phyloP scores from a whole-genome alignment of 2,888 invertebrate genomes.

The Lasius fuliginosus region DNA sequence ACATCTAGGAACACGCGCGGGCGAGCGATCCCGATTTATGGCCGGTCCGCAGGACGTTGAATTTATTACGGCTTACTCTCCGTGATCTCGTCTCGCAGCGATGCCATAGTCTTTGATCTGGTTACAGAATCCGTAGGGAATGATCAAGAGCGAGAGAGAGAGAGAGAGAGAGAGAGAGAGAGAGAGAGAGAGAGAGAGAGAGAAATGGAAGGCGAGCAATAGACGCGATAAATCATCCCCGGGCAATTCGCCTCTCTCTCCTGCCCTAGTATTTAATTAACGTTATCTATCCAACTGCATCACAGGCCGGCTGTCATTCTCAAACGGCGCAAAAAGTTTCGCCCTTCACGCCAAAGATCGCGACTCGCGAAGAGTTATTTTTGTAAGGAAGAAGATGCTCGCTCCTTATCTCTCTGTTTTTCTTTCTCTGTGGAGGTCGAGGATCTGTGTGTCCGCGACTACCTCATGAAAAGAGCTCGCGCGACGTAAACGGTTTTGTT shows the following conservation, averaged over 20 bases:
- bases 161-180: not conserved
- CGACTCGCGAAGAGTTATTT: not conserved
- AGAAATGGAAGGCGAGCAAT: conserved; percentile 19
- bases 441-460: not conserved
- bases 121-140: conserved; percentile 64
- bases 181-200: not conserved
- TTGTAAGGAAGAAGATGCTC: not conserved
- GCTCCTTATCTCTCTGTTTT: not conserved
- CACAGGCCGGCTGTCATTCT: conserved; percentile 26
- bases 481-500: conserved; percentile 56
- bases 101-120: conserved; percentile 64
- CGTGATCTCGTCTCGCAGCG: conserved; percentile 54
- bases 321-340: not conserved
- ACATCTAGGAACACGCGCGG: conserved; percentile 71
- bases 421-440: conserved; percentile 32
- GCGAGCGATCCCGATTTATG: conserved; percentile 78
- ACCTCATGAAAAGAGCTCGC: conserved; percentile 54
- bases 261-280: conserved; percentile 54
- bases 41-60: conserved; percentile 69
- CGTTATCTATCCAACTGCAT: conserved; percentile 42
- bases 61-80: conserved; percentile 74
- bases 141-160: not conserved
- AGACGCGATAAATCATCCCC: conserved; percentile 46
- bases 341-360: not conserved
- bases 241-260: conserved; percentile 19